Conservation (phyloP, 2,113 vertebrate species). For the Toxotes chatareus region DNA sequence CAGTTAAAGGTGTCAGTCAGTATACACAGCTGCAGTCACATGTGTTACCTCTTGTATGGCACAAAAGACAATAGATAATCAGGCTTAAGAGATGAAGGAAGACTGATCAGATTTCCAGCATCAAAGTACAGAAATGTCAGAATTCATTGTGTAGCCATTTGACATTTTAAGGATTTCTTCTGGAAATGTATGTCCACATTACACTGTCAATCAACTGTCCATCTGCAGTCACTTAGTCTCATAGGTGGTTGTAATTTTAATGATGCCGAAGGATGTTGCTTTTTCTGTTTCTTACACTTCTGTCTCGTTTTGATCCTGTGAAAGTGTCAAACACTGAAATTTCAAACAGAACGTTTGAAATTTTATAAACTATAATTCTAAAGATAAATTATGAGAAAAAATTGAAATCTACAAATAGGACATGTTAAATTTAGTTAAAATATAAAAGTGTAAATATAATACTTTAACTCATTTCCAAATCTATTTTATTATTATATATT, state of each 20-base stretch:
- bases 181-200: neutral
- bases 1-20: slow-evolving; percentile 7
- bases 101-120: neutral
- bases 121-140: neutral
- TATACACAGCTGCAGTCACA: slow-evolving; percentile 16
- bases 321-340: neutral
- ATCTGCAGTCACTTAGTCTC: neutral
- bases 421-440: neutral
- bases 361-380: no score
- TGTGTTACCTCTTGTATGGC: neutral
- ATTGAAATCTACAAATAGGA: neutral
- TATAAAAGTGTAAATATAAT: neutral
- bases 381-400: no score
- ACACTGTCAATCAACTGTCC: neutral
- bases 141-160: neutral
- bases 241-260: neutral
- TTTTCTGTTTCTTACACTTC: neutral
- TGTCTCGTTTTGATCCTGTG: neutral
- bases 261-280: neutral
- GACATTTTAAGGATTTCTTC: neutral
- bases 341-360: no score
- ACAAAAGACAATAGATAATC: neutral
- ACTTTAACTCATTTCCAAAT: no score
- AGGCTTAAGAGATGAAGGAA: neutral
- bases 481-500: no score